Conservation (phyloP, 2,113 vertebrate species). For the Ia io region DNA sequence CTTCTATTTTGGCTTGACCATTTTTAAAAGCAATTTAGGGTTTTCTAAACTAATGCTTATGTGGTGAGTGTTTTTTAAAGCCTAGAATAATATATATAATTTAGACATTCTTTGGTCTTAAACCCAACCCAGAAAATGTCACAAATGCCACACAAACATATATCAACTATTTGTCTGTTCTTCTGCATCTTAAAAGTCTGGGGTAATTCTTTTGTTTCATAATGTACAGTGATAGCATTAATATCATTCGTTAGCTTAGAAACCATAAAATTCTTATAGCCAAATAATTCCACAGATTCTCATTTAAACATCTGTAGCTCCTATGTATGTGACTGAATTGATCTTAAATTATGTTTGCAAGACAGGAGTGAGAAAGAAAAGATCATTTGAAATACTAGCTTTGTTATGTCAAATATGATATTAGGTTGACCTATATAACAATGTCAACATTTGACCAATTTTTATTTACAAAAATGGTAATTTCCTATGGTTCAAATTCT, state of each 20-base stretch:
- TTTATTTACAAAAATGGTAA: slow-evolving; percentile 20
- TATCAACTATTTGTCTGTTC: slow-evolving; percentile 52
- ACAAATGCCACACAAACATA: slow-evolving; percentile 69
- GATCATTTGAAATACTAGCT: slow-evolving; percentile 32
- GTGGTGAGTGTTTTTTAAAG: slow-evolving; percentile 63
- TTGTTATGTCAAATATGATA: slow-evolving; percentile 17
- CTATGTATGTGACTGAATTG: slow-evolving; percentile 6
- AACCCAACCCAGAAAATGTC: slow-evolving; percentile 73
- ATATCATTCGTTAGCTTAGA: slow-evolving; percentile 22
- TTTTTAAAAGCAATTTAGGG: slow-evolving; percentile 68
- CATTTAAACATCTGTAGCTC: slow-evolving; percentile 48
- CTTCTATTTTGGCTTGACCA: slow-evolving; percentile 75
- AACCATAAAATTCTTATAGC: slow-evolving; percentile 26
- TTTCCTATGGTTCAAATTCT: slow-evolving; percentile 30
- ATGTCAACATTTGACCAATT: slow-evolving; percentile 9
- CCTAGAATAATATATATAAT: slow-evolving; percentile 66
- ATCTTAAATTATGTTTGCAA: slow-evolving; percentile 44
- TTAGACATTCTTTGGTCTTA: slow-evolving; percentile 68
- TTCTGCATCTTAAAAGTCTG: slow-evolving; percentile 30
- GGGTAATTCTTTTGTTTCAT: slow-evolving; percentile 42
- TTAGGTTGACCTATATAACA: neutral
- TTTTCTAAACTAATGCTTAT: slow-evolving; percentile 71
- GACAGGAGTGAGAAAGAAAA: slow-evolving; percentile 14
- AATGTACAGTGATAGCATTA: neutral
- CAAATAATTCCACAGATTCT: slow-evolving; percentile 35